Conservation (phyloP, 2,888 invertebrate species). For the Spicauda simplicius region DNA sequence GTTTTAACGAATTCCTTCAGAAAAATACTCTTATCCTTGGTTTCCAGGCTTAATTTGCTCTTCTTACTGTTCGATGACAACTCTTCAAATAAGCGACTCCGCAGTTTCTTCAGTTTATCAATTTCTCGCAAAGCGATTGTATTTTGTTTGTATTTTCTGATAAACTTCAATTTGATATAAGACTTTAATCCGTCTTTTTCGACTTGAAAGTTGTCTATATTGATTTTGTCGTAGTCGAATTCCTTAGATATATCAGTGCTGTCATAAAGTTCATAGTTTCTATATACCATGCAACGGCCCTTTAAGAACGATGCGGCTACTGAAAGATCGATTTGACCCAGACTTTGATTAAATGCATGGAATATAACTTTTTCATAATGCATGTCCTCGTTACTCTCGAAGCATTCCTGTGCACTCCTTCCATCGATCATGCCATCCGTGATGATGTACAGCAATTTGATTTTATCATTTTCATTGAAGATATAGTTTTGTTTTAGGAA, state of each 20-base stretch:
- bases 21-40: background rate
- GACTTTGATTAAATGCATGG: background rate
- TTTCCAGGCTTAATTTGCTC: background rate
- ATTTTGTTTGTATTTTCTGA: background rate
- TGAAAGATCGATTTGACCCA: background rate
- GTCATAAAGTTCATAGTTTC: background rate
- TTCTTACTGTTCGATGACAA: background rate
- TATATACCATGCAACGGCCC: background rate
- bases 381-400: background rate
- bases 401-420: background rate
- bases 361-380: constrained; percentile 4
- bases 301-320: constrained; percentile 4
- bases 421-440: background rate
- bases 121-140: background rate
- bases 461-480: background rate
- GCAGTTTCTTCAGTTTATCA: constrained; percentile 1
- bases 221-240: background rate
- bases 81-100: background rate
- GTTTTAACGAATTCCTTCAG: background rate
- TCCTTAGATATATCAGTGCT: constrained; percentile 1
- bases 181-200: background rate
- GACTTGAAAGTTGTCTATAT: background rate
- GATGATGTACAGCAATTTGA: constrained; percentile 6
- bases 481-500: background rate
- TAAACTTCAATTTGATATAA: constrained; percentile 11